Evolutionary conservation across 2,888 invertebrate genomes (phyloP), one percentile per base, ranked within the genome.

Genomic region (Pandemis cinnamomeana): DNA sequence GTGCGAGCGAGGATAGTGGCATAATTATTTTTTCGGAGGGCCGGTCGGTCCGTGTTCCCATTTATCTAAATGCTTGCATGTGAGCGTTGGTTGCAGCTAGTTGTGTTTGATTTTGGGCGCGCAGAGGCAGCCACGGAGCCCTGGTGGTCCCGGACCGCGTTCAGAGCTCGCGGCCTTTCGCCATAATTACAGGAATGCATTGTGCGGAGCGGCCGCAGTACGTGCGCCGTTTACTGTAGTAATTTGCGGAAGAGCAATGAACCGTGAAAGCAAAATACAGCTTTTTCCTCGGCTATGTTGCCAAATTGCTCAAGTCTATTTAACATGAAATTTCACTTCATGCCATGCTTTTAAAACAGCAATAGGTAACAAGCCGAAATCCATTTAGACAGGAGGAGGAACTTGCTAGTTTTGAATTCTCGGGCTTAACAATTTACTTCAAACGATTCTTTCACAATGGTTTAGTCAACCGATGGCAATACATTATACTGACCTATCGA

Each of bases 151-250:
- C 27, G 27, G 58, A 58, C 77, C 77, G 78, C 84, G 82, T 87
- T 88, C 82, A 83, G 80, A 77, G 82, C 81, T 83, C 81, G 83
- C 85, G 84, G 86, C 85, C 84, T 89, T 88, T 88, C 85, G 85
- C 86, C 86, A 89, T 91, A 92, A 93, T 92, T 90, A 91, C 90
- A 86, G 89, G 84, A 89, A 87, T 88, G 90, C 89, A 93, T 92
- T 91, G 91, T 91, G 84, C 82, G 82, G 82, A 79, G 79, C 82
- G 78, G 80, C 84, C 84, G 79, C 85, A 85, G 82, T 84, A 89
- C 87, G 88, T 88, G 88, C 83, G 77, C 85, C 85, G 87, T 86
- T 89, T 89, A 86, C 83, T 81, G 79, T 80, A 83, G 85, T 83
- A 85, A 90, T 91, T 89, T 88, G 82, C 82, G 84, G 82, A 83